Base-by-base conservation (phyloP, 2,888 invertebrate species). In the Orthosia incerta region DNA sequence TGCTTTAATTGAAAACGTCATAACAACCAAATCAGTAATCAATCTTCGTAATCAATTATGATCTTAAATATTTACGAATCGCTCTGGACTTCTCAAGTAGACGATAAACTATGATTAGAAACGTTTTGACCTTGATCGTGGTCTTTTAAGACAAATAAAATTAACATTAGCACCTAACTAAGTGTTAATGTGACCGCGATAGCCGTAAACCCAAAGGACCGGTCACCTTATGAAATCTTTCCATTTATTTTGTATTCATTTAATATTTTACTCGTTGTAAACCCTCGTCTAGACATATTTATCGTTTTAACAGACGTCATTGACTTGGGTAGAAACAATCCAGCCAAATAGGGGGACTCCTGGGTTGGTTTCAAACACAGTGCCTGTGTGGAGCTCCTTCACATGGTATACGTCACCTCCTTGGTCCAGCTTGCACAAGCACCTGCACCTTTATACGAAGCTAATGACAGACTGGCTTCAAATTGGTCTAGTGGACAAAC, bases 1-100 rank as follows among this genome's bases (percentile, higher is more conserved):
- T 67, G 26, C 53, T 74, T 50, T 63, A 60, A 71, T 77, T 60
- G 2, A 5, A 57, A 53, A 16, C 16, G 26, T 39, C 18, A 31
- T 61, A 64, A 66, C 55, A 82, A 63, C 57, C 7, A 62, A 71
- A 61, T 45, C 51, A 60, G 56, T 67, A 69, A 46, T 68, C 50
- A 55, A 60, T 75, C 63, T 62, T 82, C 64, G 48, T 65, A 53
- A 68, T 76, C 45, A 69, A 61, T 51, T 62, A 57, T 55, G 64
- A 26, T 23, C 31, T 53, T 71, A 51, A 78, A 67, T 80, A 79
- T 83, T 83, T 60, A 68, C 67, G 53, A 67, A 71, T 65, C 53
- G 3, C 26, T 68, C 45, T 0, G 31, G 65, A 57, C n/a, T 51
- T 55, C 39, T 68, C 50, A 60, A 78, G 46, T 66, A 15, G 26